phyloP scores from a whole-genome alignment of 2,113 vertebrate species.

The Arizona elegans region DNA sequence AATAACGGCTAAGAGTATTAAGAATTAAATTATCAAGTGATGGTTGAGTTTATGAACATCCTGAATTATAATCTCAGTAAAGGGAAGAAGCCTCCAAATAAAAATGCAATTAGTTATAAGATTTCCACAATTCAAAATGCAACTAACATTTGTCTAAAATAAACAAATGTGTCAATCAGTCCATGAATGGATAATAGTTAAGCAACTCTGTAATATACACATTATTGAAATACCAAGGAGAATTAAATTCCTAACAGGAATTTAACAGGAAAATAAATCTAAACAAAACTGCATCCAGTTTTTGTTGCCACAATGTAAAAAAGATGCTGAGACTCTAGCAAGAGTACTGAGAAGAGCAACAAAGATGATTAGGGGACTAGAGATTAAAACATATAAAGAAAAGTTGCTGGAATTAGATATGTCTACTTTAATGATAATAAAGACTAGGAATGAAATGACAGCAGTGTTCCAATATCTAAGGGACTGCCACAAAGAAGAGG shows the following conservation, averaged over 20 bases:
- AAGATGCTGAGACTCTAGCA: not conserved
- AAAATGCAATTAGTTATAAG: not conserved
- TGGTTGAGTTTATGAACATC: not conserved
- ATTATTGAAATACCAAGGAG: not conserved
- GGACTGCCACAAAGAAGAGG: not conserved
- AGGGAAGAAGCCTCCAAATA: not conserved
- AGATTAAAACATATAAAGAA: not conserved
- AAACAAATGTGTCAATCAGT: not conserved
- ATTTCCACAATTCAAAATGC: not conserved
- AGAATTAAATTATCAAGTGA: not conserved
- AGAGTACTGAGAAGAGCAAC: not conserved
- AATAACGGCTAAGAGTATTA: not conserved
- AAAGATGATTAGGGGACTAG: not conserved
- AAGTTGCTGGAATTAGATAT: not conserved
- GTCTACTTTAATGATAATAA: not conserved
- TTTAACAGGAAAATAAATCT: not conserved
- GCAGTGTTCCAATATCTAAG: not conserved
- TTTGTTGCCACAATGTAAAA: not conserved
- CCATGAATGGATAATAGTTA: not conserved
- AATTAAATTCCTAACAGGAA: not conserved
- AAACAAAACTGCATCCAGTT: not conserved
- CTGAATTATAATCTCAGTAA: not conserved
- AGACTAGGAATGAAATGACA: not conserved
- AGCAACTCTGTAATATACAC: not conserved
- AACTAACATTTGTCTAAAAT: not conserved